Conservation (phyloP, 2,888 invertebrate genomes). For the Pheosia tremula region DNA sequence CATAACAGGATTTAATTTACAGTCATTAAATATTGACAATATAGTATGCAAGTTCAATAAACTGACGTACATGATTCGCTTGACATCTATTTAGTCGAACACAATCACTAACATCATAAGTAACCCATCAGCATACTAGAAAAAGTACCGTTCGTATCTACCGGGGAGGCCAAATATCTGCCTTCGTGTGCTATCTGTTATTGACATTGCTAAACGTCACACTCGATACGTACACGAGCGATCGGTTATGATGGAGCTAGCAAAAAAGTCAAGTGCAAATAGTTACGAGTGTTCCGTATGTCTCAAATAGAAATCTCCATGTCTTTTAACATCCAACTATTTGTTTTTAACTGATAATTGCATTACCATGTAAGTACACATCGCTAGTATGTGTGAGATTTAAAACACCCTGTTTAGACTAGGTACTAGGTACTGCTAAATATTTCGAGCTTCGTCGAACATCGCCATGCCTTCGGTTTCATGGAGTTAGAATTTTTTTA, state of each 20-base stretch:
- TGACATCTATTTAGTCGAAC: constrained; percentile 40
- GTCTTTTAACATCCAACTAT: not conserved
- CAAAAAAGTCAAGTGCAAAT: constrained; percentile 23
- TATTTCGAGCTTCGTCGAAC: no score
- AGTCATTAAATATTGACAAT: constrained; percentile 8
- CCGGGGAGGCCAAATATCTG: constrained; percentile 55
- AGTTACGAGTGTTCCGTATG: constrained; percentile 8
- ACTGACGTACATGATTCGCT: constrained; percentile 31
- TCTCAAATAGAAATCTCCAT: not conserved
- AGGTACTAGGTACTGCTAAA: no score
- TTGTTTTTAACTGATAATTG: not conserved
- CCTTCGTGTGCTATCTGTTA: constrained; percentile 48
- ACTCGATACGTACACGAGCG: constrained; percentile 38
- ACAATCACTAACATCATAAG: constrained; percentile 39
- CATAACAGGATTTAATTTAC: constrained; percentile 6
- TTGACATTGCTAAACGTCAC: constrained; percentile 55
- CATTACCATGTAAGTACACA: no score
- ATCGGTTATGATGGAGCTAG: constrained; percentile 34
- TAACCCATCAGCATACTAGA: constrained; percentile 51
- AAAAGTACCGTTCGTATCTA: constrained; percentile 56
- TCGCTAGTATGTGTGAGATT: not conserved
- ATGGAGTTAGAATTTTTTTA: no score
- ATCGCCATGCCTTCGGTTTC: no score
- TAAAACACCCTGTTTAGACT: no score
- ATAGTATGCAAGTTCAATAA: constrained; percentile 29